Evolutionary conservation across 2,888 invertebrate genomes (phyloP), one percentile per base, ranked within the genome.

Genomic region (Sicus ferrugineus): DNA sequence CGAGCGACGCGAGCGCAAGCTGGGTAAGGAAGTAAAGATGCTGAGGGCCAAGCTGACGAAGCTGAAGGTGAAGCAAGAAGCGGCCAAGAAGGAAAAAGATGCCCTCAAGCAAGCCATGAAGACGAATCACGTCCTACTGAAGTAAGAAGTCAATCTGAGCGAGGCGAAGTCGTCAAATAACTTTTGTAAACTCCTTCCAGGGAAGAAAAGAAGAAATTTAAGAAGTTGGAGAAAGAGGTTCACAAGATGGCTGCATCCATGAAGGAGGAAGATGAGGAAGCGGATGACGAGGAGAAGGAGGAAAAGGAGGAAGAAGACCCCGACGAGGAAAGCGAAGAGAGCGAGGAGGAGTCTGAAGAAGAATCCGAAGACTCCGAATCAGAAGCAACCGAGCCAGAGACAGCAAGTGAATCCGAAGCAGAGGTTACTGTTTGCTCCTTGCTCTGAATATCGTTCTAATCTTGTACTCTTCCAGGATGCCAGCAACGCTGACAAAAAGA

Each of bases 221-320:
- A 92, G 80, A 90, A 90, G 75, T 84, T 95, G 52, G 93, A 95
- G 82, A 93, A 93, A 75, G 95, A 95, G 86, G 94, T 94, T 11
- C 93, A 94, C 80, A 95, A 95, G 86, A 95, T 95, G 94, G 94
- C 94, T 0, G 91, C 92, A 19, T 88, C 94, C 79, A 92, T 95
- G 92, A 94, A 92, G 77, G 93, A 93, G 77, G 90, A 89, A 2
- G 92, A 91, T 0, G 91, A 91, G 6, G 92, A 92, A 2, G 90
- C 90, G 0, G 90, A 90, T 4, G 90, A 89, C 3, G 90, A 91
- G 38, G 89, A 90, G n/a, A 90, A 90, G 59, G 89, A 88, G 2
- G 90, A 88, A 3, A 88, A 88, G 23, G 87, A 87, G 85, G 78
- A 77, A 64, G 86, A 75, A 28, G 79, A 75, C 81, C 82, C 73